Percentiles rank a stretch among this genome's conserved stretches.
These are phyloP conservation scores for Sclerodermus sp. DNA, from an alignment of 2,888 invertebrate species.

Conservation along the genomic window DNA sequence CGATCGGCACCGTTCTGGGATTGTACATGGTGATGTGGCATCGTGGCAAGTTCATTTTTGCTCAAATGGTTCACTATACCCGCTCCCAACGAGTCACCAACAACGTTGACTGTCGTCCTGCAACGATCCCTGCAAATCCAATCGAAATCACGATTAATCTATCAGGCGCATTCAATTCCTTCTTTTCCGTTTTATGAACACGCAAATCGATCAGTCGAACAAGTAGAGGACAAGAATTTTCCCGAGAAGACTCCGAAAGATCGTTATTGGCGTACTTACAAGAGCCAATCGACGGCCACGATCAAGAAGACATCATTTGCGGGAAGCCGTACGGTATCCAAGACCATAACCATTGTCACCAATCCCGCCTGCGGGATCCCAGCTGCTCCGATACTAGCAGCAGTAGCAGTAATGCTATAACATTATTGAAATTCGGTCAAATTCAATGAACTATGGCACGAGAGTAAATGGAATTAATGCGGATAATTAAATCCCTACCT, in stretches of 20 bases:
- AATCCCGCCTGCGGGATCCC: constrained; percentile 78
- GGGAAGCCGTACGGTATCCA: constrained; percentile 71
- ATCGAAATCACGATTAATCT: too few relatives aligned
- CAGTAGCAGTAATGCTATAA: constrained; percentile 74
- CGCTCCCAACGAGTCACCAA: constrained; percentile 71
- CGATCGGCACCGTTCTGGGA: constrained; percentile 43
- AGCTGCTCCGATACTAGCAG: constrained; percentile 79
- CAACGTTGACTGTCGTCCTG: constrained; percentile 66
- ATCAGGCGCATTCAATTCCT: too few relatives aligned
- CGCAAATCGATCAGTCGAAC: too few relatives aligned
- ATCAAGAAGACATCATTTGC: constrained; percentile 70
- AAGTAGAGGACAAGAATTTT: too few relatives aligned
- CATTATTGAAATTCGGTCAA: constrained; percentile 1
- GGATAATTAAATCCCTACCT: constrained; percentile 58
- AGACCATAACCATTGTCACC: constrained; percentile 78
- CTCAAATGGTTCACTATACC: constrained; percentile 68
- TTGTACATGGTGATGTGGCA: constrained; percentile 40
- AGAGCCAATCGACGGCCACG: constrained; percentile 70
- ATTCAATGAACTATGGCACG: too few relatives aligned
- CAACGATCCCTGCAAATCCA: constrained; percentile 57
- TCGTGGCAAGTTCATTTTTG: constrained; percentile 57
- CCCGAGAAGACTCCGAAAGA: too few relatives aligned
- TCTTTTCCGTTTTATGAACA: too few relatives aligned
- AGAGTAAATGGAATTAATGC: too few relatives aligned
- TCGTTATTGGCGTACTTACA: constrained; percentile 63